Evolutionary conservation across 2,113 vertebrate species (phyloP).

Genomic region (Stomatorhinus ivindoensis): DNA sequence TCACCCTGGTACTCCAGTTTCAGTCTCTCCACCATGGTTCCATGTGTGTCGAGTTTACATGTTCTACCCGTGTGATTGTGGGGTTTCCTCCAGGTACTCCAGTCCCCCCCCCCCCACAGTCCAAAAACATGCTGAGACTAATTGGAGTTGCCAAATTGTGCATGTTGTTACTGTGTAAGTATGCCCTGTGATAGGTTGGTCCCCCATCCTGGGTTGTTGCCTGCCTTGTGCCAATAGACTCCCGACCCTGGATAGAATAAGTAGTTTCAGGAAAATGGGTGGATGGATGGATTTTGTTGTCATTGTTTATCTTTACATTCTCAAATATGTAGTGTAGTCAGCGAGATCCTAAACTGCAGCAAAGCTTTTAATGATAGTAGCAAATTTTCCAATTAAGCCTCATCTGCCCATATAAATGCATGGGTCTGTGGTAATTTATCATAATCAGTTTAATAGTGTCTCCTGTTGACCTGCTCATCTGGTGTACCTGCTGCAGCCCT

Average conservation of each 20-base stretch:
- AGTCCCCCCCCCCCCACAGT: background rate
- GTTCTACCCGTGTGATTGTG: no score
- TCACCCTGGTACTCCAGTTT: background rate
- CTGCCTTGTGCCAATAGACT: background rate
- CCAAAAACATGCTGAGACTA: background rate
- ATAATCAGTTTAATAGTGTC: constrained; percentile 67
- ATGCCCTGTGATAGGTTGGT: background rate
- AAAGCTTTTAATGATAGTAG: constrained; percentile 40
- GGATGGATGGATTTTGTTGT: background rate
- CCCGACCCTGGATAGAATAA: background rate
- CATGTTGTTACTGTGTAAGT: background rate
- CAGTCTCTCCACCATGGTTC: no score
- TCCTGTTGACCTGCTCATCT: constrained; percentile 72
- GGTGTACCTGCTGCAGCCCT: constrained; percentile 61
- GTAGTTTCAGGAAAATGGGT: background rate
- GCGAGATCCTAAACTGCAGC: constrained; percentile 38
- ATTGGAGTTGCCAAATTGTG: background rate
- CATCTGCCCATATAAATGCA: constrained; percentile 47
- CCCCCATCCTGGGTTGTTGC: background rate
- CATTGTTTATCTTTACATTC: background rate
- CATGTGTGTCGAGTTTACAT: no score
- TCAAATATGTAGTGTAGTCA: background rate
- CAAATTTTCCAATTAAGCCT: constrained; percentile 54
- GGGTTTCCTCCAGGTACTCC: background rate
- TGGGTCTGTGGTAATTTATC: constrained; percentile 63